Base-by-base conservation (phyloP, 1,140 invertebrate genomes). In the Scaptomyza montana region DNA sequence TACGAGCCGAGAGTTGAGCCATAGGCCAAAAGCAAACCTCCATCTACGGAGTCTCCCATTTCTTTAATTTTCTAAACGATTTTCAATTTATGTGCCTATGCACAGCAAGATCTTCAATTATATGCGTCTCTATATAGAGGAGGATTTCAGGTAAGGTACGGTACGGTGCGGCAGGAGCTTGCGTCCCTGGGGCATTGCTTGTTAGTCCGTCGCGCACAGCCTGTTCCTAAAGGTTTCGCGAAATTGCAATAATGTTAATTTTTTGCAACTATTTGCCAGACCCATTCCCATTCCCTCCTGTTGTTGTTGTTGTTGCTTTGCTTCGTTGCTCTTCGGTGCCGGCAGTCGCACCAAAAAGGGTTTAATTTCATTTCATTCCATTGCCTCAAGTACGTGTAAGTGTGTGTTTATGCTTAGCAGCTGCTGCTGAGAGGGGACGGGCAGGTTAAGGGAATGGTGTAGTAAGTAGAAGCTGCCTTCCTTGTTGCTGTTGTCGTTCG, bases 171-270 rank as follows among this genome's bases (percentile, higher is more conserved):
- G 21, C 21, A 25, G 21, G 21, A 25, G 21, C 7, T 33, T 33
- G 19, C 54, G 45, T 69, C 63, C 62, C 61, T 30, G 65, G 64
- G 64, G 60, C 49, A 61, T 45, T 43, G 65, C 77, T 80, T 77
- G 78, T 79, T 80, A 76, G 64, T 25, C n/a, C 13, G 61, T 16
- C 21, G 21, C 21, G 21, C 21, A 25, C 21, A 33, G 30, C 36
- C 30, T 51, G 10, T 49, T 45, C 51, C 4, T 63, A 45, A 45
- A 59, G 62, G 64, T 62, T 68, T 36, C 33, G 66, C 78, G 59
- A 81, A 82, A 82, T 77, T 80, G 79, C 79, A 82, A 82, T 82
- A 77, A 82, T 82, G 72, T 79, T 82, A 89, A 87, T 89, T 89
- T 77, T 78, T 74, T 79, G 76, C 79, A 76, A 85, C 77, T 77